Percentiles rank a stretch among this genome's conserved stretches.
Conservation (phyloP, 2,888 invertebrate species). For the Protonemura montana region DNA sequence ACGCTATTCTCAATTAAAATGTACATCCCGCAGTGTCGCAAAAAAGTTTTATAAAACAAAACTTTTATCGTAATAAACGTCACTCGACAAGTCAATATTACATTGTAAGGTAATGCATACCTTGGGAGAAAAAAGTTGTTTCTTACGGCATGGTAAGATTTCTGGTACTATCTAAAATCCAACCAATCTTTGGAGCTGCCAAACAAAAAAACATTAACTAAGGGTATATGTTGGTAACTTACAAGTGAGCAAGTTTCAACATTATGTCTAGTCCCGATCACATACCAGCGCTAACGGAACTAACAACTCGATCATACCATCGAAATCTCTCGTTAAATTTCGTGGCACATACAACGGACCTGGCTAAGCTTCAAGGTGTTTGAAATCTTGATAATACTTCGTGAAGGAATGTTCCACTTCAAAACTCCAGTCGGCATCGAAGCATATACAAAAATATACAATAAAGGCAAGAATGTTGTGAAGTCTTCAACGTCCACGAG, state of each 20-base stretch:
- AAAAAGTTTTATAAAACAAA: conserved; percentile 28
- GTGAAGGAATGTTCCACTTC: not conserved
- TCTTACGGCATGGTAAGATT: no score
- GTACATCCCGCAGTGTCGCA: not conserved
- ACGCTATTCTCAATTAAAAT: not conserved
- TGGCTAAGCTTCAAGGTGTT: not conserved
- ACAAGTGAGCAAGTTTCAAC: not conserved
- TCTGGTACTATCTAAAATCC: not conserved
- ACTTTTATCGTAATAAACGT: not conserved
- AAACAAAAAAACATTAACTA: not conserved
- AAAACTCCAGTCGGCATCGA: not conserved
- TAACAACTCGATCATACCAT: not conserved
- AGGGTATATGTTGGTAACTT: not conserved
- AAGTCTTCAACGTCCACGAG: not conserved
- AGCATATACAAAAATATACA: not conserved
- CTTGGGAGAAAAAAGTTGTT: not conserved
- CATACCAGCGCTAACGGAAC: not conserved
- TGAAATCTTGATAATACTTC: not conserved
- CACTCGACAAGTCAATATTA: not conserved
- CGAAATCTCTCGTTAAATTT: not conserved
- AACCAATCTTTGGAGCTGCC: not conserved
- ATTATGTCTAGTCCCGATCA: not conserved
- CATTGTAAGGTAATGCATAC: not conserved
- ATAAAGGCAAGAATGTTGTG: conserved; percentile 12
- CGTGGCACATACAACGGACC: not conserved